These are phyloP conservation scores for Leucophenga maculata DNA, from an alignment of 2,888 invertebrate genomes.

Conservation along the genomic window DNA sequence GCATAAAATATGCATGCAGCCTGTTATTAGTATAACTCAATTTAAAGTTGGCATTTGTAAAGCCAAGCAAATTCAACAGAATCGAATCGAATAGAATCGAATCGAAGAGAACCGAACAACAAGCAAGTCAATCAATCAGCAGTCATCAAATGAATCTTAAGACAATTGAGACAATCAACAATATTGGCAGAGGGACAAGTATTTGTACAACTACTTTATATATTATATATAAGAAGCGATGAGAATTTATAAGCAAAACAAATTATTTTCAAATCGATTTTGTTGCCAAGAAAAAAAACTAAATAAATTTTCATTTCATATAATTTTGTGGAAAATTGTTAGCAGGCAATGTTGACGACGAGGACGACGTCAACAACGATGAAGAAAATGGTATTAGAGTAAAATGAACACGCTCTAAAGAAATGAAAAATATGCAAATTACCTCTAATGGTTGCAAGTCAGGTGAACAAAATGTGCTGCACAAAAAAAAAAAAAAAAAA, in stretches of 20 bases:
- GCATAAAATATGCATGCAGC: no score
- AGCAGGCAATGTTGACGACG: neutral
- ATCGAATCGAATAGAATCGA: no score
- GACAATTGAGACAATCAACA: conserved; percentile 13
- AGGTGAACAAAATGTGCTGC: conserved; percentile 33
- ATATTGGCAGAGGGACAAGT: neutral
- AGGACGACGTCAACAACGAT: neutral
- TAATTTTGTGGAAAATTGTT: conserved; percentile 26
- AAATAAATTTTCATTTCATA: neutral
- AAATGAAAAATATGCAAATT: conserved; percentile 46
- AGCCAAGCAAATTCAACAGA: no score
- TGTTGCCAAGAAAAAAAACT: conserved; percentile 3
- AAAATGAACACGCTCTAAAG: neutral
- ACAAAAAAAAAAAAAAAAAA: conserved; percentile 19
- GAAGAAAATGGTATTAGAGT: neutral
- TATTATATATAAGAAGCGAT: no score
- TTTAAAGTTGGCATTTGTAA: no score
- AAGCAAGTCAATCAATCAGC: no score
- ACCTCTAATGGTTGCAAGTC: conserved; percentile 48
- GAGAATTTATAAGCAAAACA: neutral
- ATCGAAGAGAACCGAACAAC: no score
- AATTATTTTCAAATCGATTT: conserved; percentile 30
- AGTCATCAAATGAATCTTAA: neutral
- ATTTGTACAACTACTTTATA: no score
- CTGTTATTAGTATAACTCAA: no score